These are phyloP conservation scores for Drosophila suzukii DNA, from an alignment of 1,140 invertebrate species.

Conservation along the genomic window DNA sequence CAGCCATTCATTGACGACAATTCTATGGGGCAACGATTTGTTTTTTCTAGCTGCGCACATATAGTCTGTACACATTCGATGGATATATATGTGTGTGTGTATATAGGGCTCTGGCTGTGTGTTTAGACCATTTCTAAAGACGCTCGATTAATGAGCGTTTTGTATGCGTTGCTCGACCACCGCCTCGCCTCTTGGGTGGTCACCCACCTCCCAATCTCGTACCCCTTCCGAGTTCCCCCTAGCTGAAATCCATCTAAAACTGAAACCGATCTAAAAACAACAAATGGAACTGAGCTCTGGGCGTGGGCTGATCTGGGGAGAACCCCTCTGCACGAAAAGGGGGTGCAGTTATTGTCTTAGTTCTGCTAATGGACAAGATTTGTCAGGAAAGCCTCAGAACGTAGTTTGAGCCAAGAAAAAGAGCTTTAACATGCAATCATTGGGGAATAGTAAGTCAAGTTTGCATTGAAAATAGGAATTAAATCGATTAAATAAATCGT, in stretches of 20 bases:
- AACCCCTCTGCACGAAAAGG: background rate
- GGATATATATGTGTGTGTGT: constrained; percentile 5
- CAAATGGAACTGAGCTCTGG: constrained; percentile 52
- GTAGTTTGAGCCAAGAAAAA: constrained; percentile 22
- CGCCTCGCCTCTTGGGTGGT: constrained; percentile 63
- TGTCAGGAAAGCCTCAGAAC: constrained; percentile 26
- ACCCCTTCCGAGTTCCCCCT: background rate
- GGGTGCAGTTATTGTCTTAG: constrained; percentile 43
- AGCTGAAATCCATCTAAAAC: constrained; percentile 4
- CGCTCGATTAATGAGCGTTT: constrained; percentile 76
- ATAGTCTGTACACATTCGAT: background rate
- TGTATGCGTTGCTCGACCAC: constrained; percentile 69
- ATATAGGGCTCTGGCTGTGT: constrained; percentile 5
- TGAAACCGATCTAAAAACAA: constrained; percentile 2
- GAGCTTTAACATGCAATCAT: constrained; percentile 19
- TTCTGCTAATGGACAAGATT: constrained; percentile 48
- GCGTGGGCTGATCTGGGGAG: constrained; percentile 9
- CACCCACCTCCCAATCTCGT: background rate
- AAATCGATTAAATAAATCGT: background rate
- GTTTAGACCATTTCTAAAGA: constrained; percentile 42
- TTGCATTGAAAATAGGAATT: constrained; percentile 1
- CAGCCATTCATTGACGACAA: constrained; percentile 76
- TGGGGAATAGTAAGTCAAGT: background rate
- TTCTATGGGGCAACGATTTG: constrained; percentile 50
- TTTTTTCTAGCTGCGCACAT: constrained; percentile 37